Evolutionary conservation across 2,113 vertebrate species (phyloP).

Genomic region (Catagonus wagneri): DNA sequence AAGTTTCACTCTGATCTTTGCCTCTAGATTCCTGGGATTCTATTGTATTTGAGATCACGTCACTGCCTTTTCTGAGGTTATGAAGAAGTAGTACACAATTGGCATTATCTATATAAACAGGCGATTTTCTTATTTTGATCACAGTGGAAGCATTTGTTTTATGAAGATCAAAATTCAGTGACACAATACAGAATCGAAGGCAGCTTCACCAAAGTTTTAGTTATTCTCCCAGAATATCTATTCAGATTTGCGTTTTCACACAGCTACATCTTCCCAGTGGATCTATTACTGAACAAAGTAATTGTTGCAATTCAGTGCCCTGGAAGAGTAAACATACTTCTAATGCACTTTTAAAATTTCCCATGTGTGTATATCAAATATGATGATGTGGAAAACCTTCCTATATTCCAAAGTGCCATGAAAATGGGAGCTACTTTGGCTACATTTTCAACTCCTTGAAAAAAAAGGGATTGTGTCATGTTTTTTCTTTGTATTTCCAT

Average conservation of each 20-base stretch:
- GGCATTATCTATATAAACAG: neutral
- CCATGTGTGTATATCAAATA: slow-evolving; percentile 70
- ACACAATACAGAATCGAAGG: slow-evolving; percentile 24
- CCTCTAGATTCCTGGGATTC: neutral
- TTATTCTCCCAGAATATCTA: slow-evolving; percentile 43
- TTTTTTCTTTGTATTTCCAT: slow-evolving; percentile 74
- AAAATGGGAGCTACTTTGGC: slow-evolving; percentile 57
- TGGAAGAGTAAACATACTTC: slow-evolving; percentile 67
- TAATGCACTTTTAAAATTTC: slow-evolving; percentile 73
- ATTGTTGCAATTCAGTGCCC: slow-evolving; percentile 57
- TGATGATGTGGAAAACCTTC: slow-evolving; percentile 47
- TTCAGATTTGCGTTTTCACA: slow-evolving; percentile 63
- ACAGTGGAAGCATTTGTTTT: neutral
- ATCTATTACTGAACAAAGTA: slow-evolving; percentile 66
- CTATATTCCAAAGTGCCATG: slow-evolving; percentile 30
- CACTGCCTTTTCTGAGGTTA: neutral
- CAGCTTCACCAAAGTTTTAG: slow-evolving; percentile 22
- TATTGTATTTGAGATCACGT: neutral
- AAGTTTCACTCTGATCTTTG: neutral
- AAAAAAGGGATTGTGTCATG: slow-evolving; percentile 57
- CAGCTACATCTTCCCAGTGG: slow-evolving; percentile 54
- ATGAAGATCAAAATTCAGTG: slow-evolving; percentile 8
- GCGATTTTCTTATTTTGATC: neutral
- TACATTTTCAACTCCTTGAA: slow-evolving; percentile 63
- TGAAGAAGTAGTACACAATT: neutral